phyloP scores from a whole-genome alignment of 92 coral and sea anemone species.

The Actinostola sp. region DNA sequence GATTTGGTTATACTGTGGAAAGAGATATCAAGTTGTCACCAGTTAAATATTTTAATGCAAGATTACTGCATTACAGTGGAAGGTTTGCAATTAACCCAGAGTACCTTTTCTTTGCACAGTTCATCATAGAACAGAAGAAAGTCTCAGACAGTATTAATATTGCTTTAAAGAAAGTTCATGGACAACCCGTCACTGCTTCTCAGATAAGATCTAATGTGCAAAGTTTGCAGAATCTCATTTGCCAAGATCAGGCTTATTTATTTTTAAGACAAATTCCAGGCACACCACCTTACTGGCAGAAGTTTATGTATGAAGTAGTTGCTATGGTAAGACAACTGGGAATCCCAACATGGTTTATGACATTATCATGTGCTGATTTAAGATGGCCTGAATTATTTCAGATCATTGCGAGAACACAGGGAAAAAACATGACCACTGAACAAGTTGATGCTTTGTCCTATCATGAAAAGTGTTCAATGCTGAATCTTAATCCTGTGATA shows the following conservation, averaged over 20 bases:
- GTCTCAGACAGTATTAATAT: constrained; percentile 52
- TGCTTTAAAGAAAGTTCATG: constrained; percentile 60
- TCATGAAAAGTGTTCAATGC: constrained; percentile 54
- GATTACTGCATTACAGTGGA: too few species aligned
- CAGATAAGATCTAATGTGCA: constrained; percentile 45
- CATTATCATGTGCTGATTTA: too few species aligned
- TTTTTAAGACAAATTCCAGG: too few species aligned
- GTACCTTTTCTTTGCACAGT: constrained; percentile 72
- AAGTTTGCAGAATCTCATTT: constrained; percentile 50
- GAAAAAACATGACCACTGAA: too few species aligned
- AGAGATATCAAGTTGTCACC: constrained; percentile 40
- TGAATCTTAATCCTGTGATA: constrained; percentile 51
- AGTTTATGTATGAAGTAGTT: constrained; percentile 21
- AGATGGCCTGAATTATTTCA: too few species aligned
- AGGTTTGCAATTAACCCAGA: too few species aligned
- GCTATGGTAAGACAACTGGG: constrained; percentile 55
- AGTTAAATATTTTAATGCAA: constrained; percentile 50
- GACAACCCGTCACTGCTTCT: constrained; percentile 55
- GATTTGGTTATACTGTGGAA: constrained; percentile 52
- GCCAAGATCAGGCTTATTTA: too few species aligned
- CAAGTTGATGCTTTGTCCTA: too few species aligned
- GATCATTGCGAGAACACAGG: too few species aligned
- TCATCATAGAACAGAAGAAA: constrained; percentile 61
- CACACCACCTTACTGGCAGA: too few species aligned
- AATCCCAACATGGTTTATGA: constrained; percentile 47